Conservation (phyloP, 2,797 vertebrate species). For the Gymnoscopelus microlampas region DNA sequence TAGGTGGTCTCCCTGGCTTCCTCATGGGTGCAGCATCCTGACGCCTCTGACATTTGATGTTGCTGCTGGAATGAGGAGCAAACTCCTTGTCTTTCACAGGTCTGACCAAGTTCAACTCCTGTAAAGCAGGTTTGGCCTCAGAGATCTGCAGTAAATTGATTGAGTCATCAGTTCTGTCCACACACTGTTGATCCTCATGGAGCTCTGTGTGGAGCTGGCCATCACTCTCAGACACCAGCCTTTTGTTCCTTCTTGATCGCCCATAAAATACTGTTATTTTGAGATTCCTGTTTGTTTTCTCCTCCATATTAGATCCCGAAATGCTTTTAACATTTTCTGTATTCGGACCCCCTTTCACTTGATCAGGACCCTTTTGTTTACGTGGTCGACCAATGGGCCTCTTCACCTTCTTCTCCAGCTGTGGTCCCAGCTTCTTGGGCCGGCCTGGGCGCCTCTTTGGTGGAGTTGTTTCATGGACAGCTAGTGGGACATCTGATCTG, state of each 20-base stretch:
- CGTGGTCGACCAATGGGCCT: constrained; percentile 93
- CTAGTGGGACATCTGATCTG: constrained; percentile 50
- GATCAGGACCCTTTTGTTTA: constrained; percentile 82
- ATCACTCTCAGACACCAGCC: constrained; percentile 88
- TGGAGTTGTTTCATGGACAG: constrained; percentile 74
- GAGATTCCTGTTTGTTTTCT: constrained; percentile 86
- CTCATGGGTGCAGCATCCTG: constrained; percentile 82
- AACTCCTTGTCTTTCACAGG: constrained; percentile 82
- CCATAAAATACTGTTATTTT: constrained; percentile 93
- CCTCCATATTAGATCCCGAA: constrained; percentile 55
- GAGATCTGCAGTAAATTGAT: constrained; percentile 52
- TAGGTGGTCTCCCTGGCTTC: constrained; percentile 93
- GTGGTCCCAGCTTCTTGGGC: constrained; percentile 92
- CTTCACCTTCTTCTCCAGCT: constrained; percentile 89
- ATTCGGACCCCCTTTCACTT: constrained; percentile 50
- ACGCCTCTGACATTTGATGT: constrained; percentile 80
- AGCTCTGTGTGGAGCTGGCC: constrained; percentile 73
- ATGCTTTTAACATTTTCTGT: constrained; percentile 56
- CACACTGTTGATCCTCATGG: constrained; percentile 62
- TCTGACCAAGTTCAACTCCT: constrained; percentile 80
- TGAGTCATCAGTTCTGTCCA: constrained; percentile 51
- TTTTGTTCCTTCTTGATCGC: constrained; percentile 90
- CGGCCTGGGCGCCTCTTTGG: constrained; percentile 92
- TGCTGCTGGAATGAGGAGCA: constrained; percentile 79
- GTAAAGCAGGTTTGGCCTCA: constrained; percentile 47